phyloP scores from a whole-genome alignment of 2,797 vertebrate species.

The Rhadinocentrus ornatus region DNA sequence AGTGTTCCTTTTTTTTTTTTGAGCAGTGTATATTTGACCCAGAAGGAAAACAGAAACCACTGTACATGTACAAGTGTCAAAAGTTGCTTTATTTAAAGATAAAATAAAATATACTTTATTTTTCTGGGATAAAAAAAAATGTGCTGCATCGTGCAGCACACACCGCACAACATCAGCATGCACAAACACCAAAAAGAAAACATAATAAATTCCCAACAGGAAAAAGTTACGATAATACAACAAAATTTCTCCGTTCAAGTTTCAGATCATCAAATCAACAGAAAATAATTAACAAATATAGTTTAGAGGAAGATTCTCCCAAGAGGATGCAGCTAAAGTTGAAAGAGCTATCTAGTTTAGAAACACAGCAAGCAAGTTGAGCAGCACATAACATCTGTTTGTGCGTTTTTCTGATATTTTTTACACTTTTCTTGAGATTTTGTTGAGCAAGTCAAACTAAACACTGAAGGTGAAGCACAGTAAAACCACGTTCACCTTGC shows the following conservation, averaged over 20 bases:
- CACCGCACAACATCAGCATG: background rate
- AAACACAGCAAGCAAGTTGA: slow-evolving; percentile 1
- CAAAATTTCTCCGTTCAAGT: slow-evolving; percentile 13
- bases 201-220: background rate
- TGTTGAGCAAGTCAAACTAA: slow-evolving; percentile 9
- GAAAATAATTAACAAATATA: background rate
- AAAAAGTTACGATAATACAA: background rate
- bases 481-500: background rate
- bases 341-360: background rate
- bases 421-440: slow-evolving; percentile 2
- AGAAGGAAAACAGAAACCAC: slow-evolving; percentile 24
- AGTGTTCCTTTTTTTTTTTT: no score
- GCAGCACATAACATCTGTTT: background rate
- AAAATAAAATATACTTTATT: background rate
- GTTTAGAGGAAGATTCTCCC: slow-evolving; percentile 17
- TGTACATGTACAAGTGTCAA: slow-evolving; percentile 7
- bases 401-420: background rate
- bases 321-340: slow-evolving; percentile 3
- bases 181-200: background rate
- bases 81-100: slow-evolving; percentile 1
- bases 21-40: slow-evolving; percentile 44
- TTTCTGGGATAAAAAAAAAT: background rate
- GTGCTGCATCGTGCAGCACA: background rate
- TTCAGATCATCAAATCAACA: slow-evolving; percentile 13
- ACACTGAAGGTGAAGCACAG: background rate